Percentiles rank a stretch among this genome's conserved stretches.
Conservation (phyloP, 2,888 invertebrate genomes). For the Perithous albicinctus region DNA sequence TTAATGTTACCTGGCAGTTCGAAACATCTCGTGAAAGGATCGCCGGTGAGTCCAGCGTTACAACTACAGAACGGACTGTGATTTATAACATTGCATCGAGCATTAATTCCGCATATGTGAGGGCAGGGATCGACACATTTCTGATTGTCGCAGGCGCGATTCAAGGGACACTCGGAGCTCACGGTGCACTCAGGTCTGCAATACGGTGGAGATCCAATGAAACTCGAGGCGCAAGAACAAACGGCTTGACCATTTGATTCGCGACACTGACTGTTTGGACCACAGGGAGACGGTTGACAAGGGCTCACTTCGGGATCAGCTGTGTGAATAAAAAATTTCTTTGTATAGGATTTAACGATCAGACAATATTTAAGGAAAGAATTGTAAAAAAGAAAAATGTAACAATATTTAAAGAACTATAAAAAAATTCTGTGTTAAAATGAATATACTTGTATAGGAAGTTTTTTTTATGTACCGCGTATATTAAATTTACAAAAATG, state of each 20-base stretch:
- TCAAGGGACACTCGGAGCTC: constrained; percentile 85
- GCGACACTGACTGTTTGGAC: constrained; percentile 84
- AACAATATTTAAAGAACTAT: no score
- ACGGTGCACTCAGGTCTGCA: constrained; percentile 85
- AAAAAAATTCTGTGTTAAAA: no score
- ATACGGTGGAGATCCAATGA: constrained; percentile 90
- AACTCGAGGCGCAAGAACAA: constrained; percentile 90
- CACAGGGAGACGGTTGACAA: constrained; percentile 84
- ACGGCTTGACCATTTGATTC: constrained; percentile 89
- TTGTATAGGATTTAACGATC: background rate
- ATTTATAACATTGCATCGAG: constrained; percentile 84
- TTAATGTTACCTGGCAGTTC: constrained; percentile 84
- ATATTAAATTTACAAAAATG: no score
- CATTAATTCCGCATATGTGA: constrained; percentile 84
- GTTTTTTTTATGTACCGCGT: no score
- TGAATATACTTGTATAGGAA: no score
- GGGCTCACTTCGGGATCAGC: constrained; percentile 82
- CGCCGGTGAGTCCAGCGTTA: constrained; percentile 87
- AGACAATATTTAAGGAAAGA: no score
- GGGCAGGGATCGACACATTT: constrained; percentile 85
- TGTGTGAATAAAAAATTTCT: background rate
- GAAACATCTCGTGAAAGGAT: constrained; percentile 92
- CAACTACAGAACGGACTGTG: constrained; percentile 85
- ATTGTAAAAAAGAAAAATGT: background rate
- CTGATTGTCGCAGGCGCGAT: constrained; percentile 86